Evolutionary conservation across 2,113 vertebrate genomes (phyloP), one percentile per base, ranked within the genome.

Genomic region (Menidia beryllina): DNA sequence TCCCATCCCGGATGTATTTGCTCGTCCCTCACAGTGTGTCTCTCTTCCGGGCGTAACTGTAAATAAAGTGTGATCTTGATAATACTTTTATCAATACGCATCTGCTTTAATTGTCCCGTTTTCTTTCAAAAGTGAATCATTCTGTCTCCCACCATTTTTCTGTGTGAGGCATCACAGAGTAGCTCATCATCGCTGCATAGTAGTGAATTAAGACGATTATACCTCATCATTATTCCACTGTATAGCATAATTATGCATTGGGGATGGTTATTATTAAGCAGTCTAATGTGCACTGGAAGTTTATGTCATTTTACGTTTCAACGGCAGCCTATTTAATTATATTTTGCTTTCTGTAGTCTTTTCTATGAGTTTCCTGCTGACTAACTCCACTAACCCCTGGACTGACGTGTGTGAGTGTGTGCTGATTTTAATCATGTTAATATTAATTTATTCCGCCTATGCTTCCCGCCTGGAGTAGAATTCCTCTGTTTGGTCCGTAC

Each of bases 401-500:
- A 78, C 82, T 90, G 89, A 90, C 87, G 41, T 61, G 91, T 90
- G 75, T 86, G 90, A 79, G 78, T 84, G 93, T 90, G 87, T 90
- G 87, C 77, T 84, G 82, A 91, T 93, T 93, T 95, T 95, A 95
- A 96, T 96, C 95, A 91, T 95, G 94, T 94, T 91, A 92, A 95
- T 93, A 95, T 96, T 85, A 93, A 85, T 98, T 96, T 99, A 95
- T 97, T 97, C 96, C 96, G 88, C 96, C 96, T 96, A 95, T 97
- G 97, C 97, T 97, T 97, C 95, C 92, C 86, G 77, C 79, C 96
- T 93, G 98, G 97, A 99, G 92, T 98, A 99, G 98, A 96, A 99
- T 98, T 94, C 98, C 97, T 93, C 97, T 99, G 88, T 99, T 99
- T 95, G 97, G 98, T 95, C 98, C 98, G 75, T 99, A 99, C 93